These are phyloP conservation scores for Auanema sp. DNA, from an alignment of 2,888 invertebrate species.

Conservation along the genomic window DNA sequence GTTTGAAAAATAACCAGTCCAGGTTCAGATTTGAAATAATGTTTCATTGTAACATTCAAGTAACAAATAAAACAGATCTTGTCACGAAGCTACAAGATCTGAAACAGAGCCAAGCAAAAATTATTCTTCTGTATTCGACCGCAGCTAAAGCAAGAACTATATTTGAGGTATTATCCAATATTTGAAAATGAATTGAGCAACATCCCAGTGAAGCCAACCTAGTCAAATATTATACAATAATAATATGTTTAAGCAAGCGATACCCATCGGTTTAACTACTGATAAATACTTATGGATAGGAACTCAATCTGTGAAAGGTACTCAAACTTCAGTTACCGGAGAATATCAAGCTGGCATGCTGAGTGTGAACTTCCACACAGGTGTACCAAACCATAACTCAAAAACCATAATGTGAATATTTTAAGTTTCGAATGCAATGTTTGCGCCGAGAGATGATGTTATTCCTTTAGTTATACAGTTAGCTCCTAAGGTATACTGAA, in stretches of 20 bases:
- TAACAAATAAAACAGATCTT: slow-evolving; percentile 34
- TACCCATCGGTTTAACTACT: slow-evolving; percentile 77
- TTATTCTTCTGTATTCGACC: slow-evolving; percentile 81
- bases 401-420: too few relatives aligned
- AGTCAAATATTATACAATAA: too few relatives aligned
- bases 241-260: slow-evolving; percentile 77
- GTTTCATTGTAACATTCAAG: slow-evolving; percentile 50
- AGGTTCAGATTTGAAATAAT: slow-evolving; percentile 55
- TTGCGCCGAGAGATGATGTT: slow-evolving; percentile 56
- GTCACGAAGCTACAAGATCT: slow-evolving; percentile 34
- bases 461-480: slow-evolving; percentile 53
- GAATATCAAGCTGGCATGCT: slow-evolving; percentile 60
- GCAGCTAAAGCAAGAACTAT: slow-evolving; percentile 42
- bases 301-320: slow-evolving; percentile 73
- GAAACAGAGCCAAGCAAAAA: slow-evolving; percentile 65
- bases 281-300: slow-evolving; percentile 96
- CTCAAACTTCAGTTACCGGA: slow-evolving; percentile 33
- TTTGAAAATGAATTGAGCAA: too few relatives aligned
- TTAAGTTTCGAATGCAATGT: slow-evolving; percentile 55
- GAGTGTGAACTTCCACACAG: slow-evolving; percentile 59
- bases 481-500: slow-evolving; percentile 48
- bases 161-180: slow-evolving; percentile 67
- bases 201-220: too few relatives aligned
- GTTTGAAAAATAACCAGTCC: background rate
- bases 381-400: slow-evolving; percentile 3